These are phyloP conservation scores for Natrix natrix DNA, from an alignment of 2,797 vertebrate genomes.

Conservation along the genomic window DNA sequence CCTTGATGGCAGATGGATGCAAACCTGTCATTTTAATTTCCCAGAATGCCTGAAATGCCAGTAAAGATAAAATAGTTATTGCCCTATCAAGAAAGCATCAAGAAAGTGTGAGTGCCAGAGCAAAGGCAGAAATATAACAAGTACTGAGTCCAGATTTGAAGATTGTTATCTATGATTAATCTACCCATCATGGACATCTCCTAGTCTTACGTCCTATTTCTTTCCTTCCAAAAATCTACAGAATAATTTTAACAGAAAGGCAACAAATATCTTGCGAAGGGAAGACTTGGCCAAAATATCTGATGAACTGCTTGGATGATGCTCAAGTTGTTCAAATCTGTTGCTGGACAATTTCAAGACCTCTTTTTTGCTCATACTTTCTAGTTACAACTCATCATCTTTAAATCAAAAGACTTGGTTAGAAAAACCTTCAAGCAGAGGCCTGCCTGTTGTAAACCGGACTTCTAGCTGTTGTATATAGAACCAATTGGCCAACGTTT, in stretches of 20 bases:
- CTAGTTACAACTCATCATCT: not conserved
- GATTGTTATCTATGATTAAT: not conserved
- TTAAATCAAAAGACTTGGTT: not conserved
- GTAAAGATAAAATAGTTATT: not conserved
- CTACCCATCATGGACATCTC: not conserved
- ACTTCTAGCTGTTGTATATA: too few species aligned
- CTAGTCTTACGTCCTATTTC: not conserved
- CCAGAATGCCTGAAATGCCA: not conserved
- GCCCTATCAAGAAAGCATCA: not conserved
- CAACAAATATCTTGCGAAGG: not conserved
- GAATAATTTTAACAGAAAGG: not conserved
- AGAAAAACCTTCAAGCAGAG: not conserved
- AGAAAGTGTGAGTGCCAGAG: not conserved
- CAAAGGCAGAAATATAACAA: not conserved
- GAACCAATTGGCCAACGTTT: not conserved
- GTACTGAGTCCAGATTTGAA: not conserved
- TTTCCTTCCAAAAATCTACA: not conserved
- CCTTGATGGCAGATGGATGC: not conserved
- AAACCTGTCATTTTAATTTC: not conserved
- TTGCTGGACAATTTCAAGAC: not conserved
- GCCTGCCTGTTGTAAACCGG: not conserved
- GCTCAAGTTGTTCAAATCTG: not conserved
- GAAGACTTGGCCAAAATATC: not conserved
- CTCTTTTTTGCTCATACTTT: not conserved
- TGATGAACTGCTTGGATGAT: not conserved